Percentiles rank a stretch among this genome's conserved stretches.
Evolutionary conservation across 1,140 invertebrate species (phyloP).

Genomic region (Semibalanus balanoides): DNA sequence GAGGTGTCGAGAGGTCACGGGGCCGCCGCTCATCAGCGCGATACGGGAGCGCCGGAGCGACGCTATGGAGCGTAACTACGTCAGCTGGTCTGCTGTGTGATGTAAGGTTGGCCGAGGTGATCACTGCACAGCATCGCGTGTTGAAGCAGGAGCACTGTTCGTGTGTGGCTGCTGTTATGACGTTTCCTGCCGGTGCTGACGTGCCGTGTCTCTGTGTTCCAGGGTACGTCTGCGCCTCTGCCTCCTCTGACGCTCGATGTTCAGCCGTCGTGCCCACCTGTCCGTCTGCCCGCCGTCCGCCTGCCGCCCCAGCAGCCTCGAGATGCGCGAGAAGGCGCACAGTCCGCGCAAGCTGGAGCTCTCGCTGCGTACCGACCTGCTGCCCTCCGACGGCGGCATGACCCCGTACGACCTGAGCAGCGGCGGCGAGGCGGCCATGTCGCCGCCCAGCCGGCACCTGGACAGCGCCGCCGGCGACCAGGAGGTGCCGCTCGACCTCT

Average conservation of each 20-base stretch:
- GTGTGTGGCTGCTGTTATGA: too few species aligned
- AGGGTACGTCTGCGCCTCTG: too few species aligned
- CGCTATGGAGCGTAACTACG: too few species aligned
- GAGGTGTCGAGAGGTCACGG: not conserved
- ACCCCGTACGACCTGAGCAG: not conserved
- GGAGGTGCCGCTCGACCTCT: not conserved
- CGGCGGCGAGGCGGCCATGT: not conserved
- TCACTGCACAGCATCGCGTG: too few species aligned
- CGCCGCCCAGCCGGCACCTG: not conserved
- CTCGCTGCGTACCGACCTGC: not conserved
- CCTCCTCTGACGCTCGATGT: not conserved
- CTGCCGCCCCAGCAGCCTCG: too few species aligned
- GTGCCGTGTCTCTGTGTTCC: too few species aligned
- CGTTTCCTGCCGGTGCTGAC: too few species aligned
- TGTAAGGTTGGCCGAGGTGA: too few species aligned
- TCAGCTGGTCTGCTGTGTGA: too few species aligned
- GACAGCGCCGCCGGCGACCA: not conserved
- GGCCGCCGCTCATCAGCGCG: not conserved
- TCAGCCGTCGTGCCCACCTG: not conserved
- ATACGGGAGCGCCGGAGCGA: too few species aligned
- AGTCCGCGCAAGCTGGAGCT: slow-evolving; percentile 1
- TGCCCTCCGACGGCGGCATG: not conserved
- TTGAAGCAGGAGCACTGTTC: too few species aligned
- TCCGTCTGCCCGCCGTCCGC: not conserved
- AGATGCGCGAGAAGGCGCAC: not conserved